Evolutionary conservation across 2,888 invertebrate genomes (phyloP).

Genomic region (Orchesella flavescens): DNA sequence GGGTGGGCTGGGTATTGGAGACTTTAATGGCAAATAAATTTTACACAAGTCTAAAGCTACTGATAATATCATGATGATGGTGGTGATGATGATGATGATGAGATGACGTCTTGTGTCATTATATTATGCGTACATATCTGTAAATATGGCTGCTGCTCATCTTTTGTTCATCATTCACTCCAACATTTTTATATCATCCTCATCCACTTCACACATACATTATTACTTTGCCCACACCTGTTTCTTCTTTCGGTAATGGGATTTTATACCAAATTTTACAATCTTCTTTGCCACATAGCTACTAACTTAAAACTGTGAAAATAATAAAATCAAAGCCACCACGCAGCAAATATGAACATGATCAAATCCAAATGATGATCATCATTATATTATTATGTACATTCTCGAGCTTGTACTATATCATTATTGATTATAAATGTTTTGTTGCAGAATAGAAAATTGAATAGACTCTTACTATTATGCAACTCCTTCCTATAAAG

Average conservation of each 20-base stretch:
- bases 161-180: not conserved
- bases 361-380: no score
- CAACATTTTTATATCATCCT: not conserved
- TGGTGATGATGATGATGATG: no score
- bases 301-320: not conserved
- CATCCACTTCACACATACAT: not conserved
- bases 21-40: slow-evolving; percentile 35
- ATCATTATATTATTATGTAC: no score
- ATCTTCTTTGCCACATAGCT: not conserved
- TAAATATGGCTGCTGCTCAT: slow-evolving; percentile 28
- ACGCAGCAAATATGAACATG: no score
- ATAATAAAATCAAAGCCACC: not conserved
- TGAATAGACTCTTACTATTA: no score
- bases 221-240: not conserved
- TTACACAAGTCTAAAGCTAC: not conserved
- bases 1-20: slow-evolving; percentile 13
- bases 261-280: no score
- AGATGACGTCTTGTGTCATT: not conserved
- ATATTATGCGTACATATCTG: not conserved
- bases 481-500: no score
- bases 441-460: no score
- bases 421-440: no score
- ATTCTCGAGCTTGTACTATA: no score
- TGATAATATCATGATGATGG: no score
- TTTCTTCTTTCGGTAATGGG: not conserved